Evolutionary conservation across 2,113 vertebrate genomes (phyloP), one percentile per base, ranked within the genome.

Genomic region (Neopipo cinnamomea): DNA sequence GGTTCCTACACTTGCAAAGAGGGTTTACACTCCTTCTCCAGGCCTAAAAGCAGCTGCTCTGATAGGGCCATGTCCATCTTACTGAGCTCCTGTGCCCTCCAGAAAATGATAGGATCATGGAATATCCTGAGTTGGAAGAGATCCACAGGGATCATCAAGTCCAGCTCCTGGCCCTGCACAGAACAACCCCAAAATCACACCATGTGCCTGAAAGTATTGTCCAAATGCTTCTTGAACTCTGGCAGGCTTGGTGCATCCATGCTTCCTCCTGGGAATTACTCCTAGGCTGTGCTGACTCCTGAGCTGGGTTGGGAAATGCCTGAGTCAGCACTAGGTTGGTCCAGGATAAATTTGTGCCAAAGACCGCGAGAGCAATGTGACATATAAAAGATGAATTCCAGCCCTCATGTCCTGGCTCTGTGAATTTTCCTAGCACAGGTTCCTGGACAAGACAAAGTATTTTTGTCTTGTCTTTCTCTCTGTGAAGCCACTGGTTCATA

Each of bases 151-250:
- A 49, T 27, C 79, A 33, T 33, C 0, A 1, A 56, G 37, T 84
- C 27, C 56, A 63, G 2, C 72, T 37, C 49, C 31, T 42, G 49
- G 22, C 25, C 41, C 30, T 71, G 31, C 42, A 42, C 49, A 55
- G 22, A 18, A 37, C 42, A 71, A 11, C 35, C 12, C 22, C 42
- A 33, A 28, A 71, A 71, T 56, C 65, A 17, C 49, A 28, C 18
- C 3, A 1, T 0, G 2, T 24, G 47, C n/a, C 62, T 49, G 17
- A n/a, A 22, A 76, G 18, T 0, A 0, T 70, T 83, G 61, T 28
- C 41, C 49, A 42, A 42, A 63, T 33, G 22, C 12, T 63, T 56
- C 14, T 71, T 42, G 35, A 55, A 3, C 18, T 63, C 55, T 84
- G n/a, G 15, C 41, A 62, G 55, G 63, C 49, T 21, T 55, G n/a